Conservation (phyloP, 2,797 vertebrate species). For the Orientallactaga sibirica region DNA sequence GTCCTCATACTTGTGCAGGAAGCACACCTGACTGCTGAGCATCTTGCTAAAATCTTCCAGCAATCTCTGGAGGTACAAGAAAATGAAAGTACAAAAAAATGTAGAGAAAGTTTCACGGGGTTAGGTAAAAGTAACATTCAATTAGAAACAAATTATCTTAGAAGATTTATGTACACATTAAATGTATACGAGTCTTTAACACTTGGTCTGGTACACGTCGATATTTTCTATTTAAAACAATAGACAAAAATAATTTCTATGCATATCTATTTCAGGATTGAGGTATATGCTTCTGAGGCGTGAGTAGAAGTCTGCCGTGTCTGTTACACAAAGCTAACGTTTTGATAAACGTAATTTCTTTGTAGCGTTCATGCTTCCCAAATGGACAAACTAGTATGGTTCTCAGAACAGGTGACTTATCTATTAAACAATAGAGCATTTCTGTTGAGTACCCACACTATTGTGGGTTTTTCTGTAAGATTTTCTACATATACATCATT, state of each 20-base stretch:
- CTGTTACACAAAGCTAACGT: background rate
- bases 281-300: background rate
- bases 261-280: conserved; percentile 57
- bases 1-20: no score
- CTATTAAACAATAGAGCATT: background rate
- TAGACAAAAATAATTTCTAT: conserved; percentile 36
- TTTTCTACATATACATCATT: background rate
- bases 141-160: conserved; percentile 57
- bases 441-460: background rate
- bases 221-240: conserved; percentile 72
- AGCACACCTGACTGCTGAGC: no score
- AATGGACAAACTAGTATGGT: background rate
- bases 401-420: background rate
- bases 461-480: background rate
- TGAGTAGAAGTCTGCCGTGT: background rate
- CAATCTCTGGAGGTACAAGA: conserved; percentile 32
- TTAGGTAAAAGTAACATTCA: conserved; percentile 59
- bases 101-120: conserved; percentile 49
- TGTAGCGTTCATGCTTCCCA: background rate
- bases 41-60: background rate
- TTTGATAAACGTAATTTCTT: conserved; percentile 42
- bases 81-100: conserved; percentile 62
- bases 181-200: conserved; percentile 57
- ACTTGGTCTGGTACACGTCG: conserved; percentile 18
- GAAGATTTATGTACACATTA: conserved; percentile 58